A percentile compares a stretch with the other conserved stretches of the same genome.
phyloP scores from a whole-genome alignment of 2,113 vertebrate species.

The Dipodomys stephensi region DNA sequence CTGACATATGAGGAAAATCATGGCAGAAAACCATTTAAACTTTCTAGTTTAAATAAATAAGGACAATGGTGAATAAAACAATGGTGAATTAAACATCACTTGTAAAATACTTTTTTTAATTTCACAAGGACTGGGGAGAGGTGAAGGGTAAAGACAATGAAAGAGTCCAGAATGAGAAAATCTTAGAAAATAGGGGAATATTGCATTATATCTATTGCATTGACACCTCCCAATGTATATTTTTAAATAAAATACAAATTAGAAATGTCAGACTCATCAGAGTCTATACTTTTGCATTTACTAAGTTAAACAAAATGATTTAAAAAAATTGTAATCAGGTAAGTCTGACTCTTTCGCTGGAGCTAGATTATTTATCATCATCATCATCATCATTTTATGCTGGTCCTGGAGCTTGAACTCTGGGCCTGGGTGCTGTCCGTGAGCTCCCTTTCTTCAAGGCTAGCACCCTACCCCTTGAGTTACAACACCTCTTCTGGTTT shows the following conservation, averaged over 20 bases:
- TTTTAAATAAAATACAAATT: slow-evolving; percentile 53
- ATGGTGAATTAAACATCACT: too few relatives aligned
- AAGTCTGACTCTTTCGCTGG: slow-evolving; percentile 12
- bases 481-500: too few relatives aligned
- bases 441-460: too few relatives aligned
- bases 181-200: background rate
- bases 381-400: too few relatives aligned
- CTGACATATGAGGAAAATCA: slow-evolving; percentile 25
- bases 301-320: slow-evolving; percentile 39
- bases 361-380: background rate
- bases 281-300: background rate
- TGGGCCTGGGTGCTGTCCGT: too few relatives aligned
- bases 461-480: too few relatives aligned
- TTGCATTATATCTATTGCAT: slow-evolving; percentile 2
- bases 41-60: slow-evolving; percentile 44
- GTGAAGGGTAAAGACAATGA: too few relatives aligned
- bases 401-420: too few relatives aligned
- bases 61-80: slow-evolving; percentile 10
- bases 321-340: background rate
- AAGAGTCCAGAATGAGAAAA: background rate
- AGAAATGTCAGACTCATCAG: slow-evolving; percentile 43
- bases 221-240: background rate
- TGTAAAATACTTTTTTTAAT: too few relatives aligned
- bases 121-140: too few relatives aligned
- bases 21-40: slow-evolving; percentile 17